Evolutionary conservation across 2,113 vertebrate genomes (phyloP).

Genomic region (Lycaon pictus): DNA sequence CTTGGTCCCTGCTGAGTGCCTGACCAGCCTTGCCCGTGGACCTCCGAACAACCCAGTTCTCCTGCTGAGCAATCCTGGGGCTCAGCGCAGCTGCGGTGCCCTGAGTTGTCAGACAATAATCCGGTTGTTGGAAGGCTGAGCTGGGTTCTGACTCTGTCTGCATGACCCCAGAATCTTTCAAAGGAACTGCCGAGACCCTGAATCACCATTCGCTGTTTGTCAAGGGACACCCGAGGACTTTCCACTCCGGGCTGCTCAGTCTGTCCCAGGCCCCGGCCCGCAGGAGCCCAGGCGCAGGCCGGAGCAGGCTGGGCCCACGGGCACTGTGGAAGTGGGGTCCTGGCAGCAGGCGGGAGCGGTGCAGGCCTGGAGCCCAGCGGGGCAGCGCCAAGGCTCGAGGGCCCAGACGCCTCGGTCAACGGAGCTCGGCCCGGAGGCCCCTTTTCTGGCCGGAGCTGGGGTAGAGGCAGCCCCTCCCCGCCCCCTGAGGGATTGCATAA

Average conservation of each 20-base stretch:
- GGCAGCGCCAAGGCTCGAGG: neutral
- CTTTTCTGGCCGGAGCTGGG: neutral
- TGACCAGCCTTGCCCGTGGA: neutral
- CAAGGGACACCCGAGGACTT: neutral
- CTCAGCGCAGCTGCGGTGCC: neutral
- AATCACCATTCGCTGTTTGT: neutral
- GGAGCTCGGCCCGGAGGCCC: neutral
- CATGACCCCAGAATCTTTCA: neutral
- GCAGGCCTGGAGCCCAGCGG: fast-evolving
- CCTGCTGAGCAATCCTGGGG: neutral
- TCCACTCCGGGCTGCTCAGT: neutral
- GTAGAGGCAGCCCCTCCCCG: neutral
- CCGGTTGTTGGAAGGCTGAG: neutral
- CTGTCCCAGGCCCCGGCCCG: neutral
- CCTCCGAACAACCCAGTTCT: neutral
- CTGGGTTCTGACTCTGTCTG: neutral
- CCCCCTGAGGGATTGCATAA: constrained; percentile 47
- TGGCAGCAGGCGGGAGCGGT: neutral
- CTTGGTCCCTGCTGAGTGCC: neutral
- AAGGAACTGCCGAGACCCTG: neutral
- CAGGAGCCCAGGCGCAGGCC: neutral
- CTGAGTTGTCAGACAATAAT: neutral
- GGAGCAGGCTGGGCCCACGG: neutral
- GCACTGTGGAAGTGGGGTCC: neutral
- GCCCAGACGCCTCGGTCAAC: fast-evolving